Percentiles rank a stretch among this genome's conserved stretches.
Evolutionary conservation across 2,888 invertebrate genomes (phyloP).

Genomic region (Caenorhabditis sinica): DNA sequence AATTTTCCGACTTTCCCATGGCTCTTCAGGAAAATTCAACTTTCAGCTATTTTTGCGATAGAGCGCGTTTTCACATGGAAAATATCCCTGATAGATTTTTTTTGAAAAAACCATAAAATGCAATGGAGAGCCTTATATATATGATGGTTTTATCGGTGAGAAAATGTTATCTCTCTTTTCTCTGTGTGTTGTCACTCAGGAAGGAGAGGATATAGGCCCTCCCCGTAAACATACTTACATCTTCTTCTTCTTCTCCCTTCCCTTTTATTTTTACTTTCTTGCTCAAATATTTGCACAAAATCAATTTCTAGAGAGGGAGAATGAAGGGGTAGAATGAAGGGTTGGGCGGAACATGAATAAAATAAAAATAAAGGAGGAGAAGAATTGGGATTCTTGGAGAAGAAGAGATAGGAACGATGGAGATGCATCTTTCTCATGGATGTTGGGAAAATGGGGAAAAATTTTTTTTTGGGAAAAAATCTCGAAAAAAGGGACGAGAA

Average conservation of each 20-base stretch:
- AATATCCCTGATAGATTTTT: neutral
- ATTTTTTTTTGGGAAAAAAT: neutral
- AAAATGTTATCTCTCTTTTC: slow-evolving; percentile 8
- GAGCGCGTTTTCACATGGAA: too few relatives aligned
- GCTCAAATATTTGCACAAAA: slow-evolving; percentile 63
- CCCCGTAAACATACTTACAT: slow-evolving; percentile 64
- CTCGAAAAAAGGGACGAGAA: too few relatives aligned
- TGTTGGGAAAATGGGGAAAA: neutral
- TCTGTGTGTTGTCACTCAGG: too few relatives aligned
- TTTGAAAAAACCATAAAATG: too few relatives aligned
- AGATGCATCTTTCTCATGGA: neutral
- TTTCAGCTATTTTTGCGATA: too few relatives aligned
- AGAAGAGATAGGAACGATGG: neutral
- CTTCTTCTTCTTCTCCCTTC: slow-evolving; percentile 15
- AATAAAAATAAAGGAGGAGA: neutral
- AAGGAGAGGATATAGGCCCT: slow-evolving; percentile 1
- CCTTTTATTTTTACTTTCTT: slow-evolving; percentile 13
- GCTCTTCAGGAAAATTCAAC: too few relatives aligned
- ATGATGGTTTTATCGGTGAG: neutral
- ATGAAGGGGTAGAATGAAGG: neutral
- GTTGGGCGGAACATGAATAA: neutral
- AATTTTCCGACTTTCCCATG: too few relatives aligned
- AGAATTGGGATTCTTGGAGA: too few relatives aligned
- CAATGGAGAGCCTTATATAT: too few relatives aligned
- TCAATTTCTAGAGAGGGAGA: slow-evolving; percentile 28